These are phyloP conservation scores for Bovichtus diacanthus DNA, from an alignment of 2,797 vertebrate genomes.

Conservation along the genomic window DNA sequence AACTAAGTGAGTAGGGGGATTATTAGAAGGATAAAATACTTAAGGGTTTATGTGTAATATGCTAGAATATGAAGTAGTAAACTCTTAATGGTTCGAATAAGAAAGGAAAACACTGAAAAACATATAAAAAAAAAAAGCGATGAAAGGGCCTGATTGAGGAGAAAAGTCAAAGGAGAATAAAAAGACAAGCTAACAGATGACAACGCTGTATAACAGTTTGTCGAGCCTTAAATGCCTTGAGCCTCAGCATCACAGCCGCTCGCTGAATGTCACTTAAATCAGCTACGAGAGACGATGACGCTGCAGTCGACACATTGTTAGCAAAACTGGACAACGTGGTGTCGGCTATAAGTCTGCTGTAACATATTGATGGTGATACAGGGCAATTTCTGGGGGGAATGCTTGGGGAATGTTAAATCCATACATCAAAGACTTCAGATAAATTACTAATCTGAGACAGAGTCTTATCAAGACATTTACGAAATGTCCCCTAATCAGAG, in stretches of 20 bases:
- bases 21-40: neutral
- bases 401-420: too few relatives aligned
- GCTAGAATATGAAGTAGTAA: neutral
- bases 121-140: neutral
- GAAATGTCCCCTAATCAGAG: conserved; percentile 4
- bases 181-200: conserved; percentile 1
- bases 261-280: conserved; percentile 8
- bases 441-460: conserved; percentile 9
- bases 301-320: neutral
- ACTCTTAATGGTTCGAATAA: neutral
- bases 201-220: neutral
- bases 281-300: neutral
- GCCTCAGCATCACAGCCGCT: neutral
- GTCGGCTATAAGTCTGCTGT: neutral
- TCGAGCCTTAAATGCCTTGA: neutral
- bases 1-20: neutral
- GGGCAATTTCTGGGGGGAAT: too few relatives aligned
- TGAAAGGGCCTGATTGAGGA: neutral
- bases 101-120: neutral
- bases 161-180: neutral
- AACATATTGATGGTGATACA: neutral
- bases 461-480: neutral
- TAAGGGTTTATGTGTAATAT: neutral
- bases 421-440: conserved; percentile 6
- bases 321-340: conserved; percentile 3